Percentiles rank a stretch among this genome's conserved stretches.
Evolutionary conservation across 2,797 vertebrate species (phyloP).

Genomic region (Paramormyrops hopkinsi): DNA sequence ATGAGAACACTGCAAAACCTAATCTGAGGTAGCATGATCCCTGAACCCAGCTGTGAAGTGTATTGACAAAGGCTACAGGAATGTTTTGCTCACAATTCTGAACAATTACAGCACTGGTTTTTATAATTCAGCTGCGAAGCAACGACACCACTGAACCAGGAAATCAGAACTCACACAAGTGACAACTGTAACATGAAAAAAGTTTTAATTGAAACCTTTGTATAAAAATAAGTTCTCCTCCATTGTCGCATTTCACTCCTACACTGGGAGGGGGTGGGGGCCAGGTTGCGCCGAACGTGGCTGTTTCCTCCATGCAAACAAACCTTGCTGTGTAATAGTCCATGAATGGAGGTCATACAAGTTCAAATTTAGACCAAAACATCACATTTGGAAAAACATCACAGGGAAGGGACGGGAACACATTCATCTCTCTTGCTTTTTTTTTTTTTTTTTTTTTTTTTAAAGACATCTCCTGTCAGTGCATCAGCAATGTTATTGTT

Average conservation of each 20-base stretch:
- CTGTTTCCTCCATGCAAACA: background rate
- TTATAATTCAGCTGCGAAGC: background rate
- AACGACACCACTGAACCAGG: background rate
- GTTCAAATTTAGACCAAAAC: conserved; percentile 32
- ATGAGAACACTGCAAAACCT: background rate
- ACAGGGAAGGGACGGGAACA: background rate
- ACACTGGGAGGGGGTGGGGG: conserved; percentile 63
- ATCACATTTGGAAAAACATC: conserved; percentile 25
- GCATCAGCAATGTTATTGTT: conserved; percentile 60
- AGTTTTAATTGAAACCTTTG: conserved; percentile 91
- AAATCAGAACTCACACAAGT: background rate
- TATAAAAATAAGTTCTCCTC: conserved; percentile 93
- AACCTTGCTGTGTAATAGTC: background rate
- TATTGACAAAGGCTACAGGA: background rate
- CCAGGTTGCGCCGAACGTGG: conserved; percentile 48
- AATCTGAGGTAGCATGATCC: background rate
- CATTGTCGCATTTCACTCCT: conserved; percentile 78
- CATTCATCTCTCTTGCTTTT: conserved; percentile 56
- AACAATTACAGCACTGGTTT: background rate
- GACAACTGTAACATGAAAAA: conserved; percentile 60
- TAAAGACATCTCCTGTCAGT: conserved; percentile 34
- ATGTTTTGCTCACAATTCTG: background rate
- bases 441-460: conserved; percentile 52
- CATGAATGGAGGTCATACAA: conserved; percentile 27
- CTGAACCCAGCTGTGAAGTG: background rate